A percentile compares a stretch with the other conserved stretches of the same genome.
Evolutionary conservation across 2,113 vertebrate genomes (phyloP).

Genomic region (Toxotes chatareus): DNA sequence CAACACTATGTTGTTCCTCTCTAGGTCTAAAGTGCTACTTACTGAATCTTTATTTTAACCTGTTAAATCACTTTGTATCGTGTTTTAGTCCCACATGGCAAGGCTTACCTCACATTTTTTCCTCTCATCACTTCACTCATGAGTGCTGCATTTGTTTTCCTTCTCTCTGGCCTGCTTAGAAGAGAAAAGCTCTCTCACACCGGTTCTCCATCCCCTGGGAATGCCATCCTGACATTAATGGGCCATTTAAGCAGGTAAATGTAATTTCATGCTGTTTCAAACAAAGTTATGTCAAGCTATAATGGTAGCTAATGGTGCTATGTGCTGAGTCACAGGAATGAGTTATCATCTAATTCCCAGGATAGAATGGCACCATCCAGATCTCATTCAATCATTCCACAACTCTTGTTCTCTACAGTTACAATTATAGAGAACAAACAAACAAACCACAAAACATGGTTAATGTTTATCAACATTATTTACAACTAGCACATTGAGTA

Average conservation of each 20-base stretch:
- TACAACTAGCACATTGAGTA: no score
- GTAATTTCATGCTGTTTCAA: conserved; percentile 64
- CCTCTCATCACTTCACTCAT: conserved; percentile 30
- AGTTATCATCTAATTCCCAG: conserved; percentile 42
- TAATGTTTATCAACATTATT: no score
- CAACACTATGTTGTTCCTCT: not conserved
- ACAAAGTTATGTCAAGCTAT: conserved; percentile 64
- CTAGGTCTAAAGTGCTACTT: not conserved
- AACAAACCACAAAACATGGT: not conserved
- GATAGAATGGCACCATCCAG: conserved; percentile 15
- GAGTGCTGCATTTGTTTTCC: conserved; percentile 3
- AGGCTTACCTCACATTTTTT: not conserved
- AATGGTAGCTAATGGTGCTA: conserved; percentile 64
- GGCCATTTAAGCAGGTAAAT: conserved; percentile 68
- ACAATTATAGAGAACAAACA: not conserved
- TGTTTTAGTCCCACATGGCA: not conserved
- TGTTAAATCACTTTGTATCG: not conserved
- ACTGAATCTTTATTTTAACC: not conserved
- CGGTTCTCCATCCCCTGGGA: conserved; percentile 51
- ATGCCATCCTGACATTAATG: conserved; percentile 62
- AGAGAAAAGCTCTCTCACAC: conserved; percentile 33
- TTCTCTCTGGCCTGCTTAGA: conserved; percentile 12
- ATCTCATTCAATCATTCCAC: conserved; percentile 36
- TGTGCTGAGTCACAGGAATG: conserved; percentile 68
- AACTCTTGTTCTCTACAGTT: conserved; percentile 23